Evolutionary conservation across 2,113 vertebrate species (phyloP).

Genomic region (Larimichthys polyactis): DNA sequence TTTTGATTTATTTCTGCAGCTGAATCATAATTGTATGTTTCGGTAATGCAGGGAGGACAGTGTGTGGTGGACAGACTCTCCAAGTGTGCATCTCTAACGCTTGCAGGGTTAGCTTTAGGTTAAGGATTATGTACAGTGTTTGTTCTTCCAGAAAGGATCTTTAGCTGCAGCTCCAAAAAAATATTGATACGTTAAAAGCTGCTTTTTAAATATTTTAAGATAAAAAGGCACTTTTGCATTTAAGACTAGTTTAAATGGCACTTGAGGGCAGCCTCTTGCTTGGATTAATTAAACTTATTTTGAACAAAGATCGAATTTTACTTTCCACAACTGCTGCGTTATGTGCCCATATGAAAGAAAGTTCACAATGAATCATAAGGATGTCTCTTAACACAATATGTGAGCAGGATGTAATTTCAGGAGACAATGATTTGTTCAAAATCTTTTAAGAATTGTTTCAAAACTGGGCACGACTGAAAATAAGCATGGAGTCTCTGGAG

Average conservation of each 20-base stretch:
- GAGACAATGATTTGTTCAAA: neutral
- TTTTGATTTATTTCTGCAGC: slow-evolving; percentile 14
- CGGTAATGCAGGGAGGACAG: neutral
- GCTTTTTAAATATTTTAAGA: neutral
- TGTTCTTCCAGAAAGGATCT: too few species aligned
- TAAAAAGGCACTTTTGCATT: neutral
- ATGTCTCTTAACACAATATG: neutral
- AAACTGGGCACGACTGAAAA: neutral
- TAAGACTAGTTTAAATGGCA: neutral
- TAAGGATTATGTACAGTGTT: neutral
- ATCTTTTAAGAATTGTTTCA: neutral
- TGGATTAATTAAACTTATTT: neutral
- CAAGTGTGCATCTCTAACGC: neutral
- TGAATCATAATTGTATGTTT: neutral
- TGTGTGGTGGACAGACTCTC: neutral
- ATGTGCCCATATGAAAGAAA: too few species aligned
- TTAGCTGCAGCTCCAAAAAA: too few species aligned
- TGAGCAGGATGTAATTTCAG: neutral
- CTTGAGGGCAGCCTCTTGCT: too few species aligned
- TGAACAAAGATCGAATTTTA: neutral
- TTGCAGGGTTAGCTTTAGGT: slow-evolving; percentile 1
- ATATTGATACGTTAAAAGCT: neutral
- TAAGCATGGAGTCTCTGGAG: neutral
- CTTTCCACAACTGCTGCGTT: neutral
- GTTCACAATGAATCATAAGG: neutral